These are phyloP conservation scores for Drosophila rufa DNA, from an alignment of 1,140 invertebrate genomes.

Conservation along the genomic window DNA sequence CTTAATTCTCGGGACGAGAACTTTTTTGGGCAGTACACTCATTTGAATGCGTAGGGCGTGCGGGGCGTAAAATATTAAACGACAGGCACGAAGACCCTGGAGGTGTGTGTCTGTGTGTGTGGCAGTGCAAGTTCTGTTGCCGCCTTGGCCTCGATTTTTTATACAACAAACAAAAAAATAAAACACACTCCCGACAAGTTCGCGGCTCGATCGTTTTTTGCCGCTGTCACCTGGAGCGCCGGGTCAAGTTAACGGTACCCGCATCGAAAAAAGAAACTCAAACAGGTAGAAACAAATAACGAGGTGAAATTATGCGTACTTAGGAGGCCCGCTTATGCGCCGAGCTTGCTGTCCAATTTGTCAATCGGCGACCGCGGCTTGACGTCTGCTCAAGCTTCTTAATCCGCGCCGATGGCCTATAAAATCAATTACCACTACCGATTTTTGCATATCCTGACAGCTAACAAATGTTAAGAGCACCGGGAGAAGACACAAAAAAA, in stretches of 20 bases:
- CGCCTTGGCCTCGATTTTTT: slow-evolving; percentile 9
- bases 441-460: slow-evolving; percentile 52
- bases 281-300: slow-evolving; percentile 49
- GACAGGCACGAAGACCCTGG: slow-evolving; percentile 19
- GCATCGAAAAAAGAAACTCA: slow-evolving; percentile 70
- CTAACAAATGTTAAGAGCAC: slow-evolving; percentile 34
- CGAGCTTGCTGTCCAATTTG: slow-evolving; percentile 32
- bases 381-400: slow-evolving; percentile 18
- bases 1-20: slow-evolving; percentile 20
- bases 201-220: slow-evolving; percentile 19
- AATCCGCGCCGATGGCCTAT: slow-evolving; percentile 27
- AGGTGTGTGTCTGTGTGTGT: background rate
- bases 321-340: slow-evolving; percentile 36
- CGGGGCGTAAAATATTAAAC: slow-evolving; percentile 26
- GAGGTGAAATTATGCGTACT: slow-evolving; percentile 69
- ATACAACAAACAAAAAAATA: background rate
- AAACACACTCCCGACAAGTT: slow-evolving; percentile 20
- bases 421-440: slow-evolving; percentile 37
- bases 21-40: slow-evolving; percentile 29
- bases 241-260: slow-evolving; percentile 76
- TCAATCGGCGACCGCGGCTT: slow-evolving; percentile 17
- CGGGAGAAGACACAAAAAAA: slow-evolving; percentile 27
- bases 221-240: slow-evolving; percentile 50
- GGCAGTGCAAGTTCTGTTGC: slow-evolving; percentile 30
- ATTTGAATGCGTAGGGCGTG: slow-evolving; percentile 46